Evolutionary conservation across 2,888 invertebrate genomes (phyloP), one percentile per base, ranked within the genome.

Genomic region (Gari tellinella): DNA sequence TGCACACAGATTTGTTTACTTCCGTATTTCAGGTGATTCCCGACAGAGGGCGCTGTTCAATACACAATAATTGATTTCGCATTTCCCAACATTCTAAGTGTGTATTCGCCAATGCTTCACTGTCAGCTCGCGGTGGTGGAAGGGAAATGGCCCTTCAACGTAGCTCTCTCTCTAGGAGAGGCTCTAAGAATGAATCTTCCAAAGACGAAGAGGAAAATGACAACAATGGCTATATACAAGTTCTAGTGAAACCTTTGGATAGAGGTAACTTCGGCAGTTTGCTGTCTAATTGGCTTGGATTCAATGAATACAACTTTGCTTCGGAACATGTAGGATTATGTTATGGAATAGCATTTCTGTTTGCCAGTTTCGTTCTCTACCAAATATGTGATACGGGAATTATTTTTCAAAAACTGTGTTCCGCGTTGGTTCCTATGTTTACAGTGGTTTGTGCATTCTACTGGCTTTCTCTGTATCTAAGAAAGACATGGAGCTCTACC

Each of bases 221-320:
- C 91, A 95, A 96, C 58, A 96, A 96, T n/a, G 94, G 97, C 46
- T 96, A 97, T 87, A 95, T 97, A 2, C 88, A 90, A 77, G 84
- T 90, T 60, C 79, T 90, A 46, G 88, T 90, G 60, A 89, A 89
- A 75, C 90, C 90, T 10, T 72, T 90, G 60, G 90, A 90, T 46
- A 87, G 87, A 68, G 88, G 89, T 58, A 88, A 84, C 73, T 52
- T 75, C 52, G 87, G 84, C 63, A 87, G 80, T 68, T 82, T 88
- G 52, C 46, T 90, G 41, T 66, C 88, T 23, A 87, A 87, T 74
- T 89, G 88, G 88, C 61, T 90, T n/a, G 89, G 90, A 14, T 60
- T 88, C 15, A 81, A 75, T 58, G 85, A 83, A 49, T 75, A 81
- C 21, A 31, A 31, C 31, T 85, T 85, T 64, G 73, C 87, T 23